phyloP scores from a whole-genome alignment of 1,140 invertebrate genomes.

The Odontomachus brunneus region DNA sequence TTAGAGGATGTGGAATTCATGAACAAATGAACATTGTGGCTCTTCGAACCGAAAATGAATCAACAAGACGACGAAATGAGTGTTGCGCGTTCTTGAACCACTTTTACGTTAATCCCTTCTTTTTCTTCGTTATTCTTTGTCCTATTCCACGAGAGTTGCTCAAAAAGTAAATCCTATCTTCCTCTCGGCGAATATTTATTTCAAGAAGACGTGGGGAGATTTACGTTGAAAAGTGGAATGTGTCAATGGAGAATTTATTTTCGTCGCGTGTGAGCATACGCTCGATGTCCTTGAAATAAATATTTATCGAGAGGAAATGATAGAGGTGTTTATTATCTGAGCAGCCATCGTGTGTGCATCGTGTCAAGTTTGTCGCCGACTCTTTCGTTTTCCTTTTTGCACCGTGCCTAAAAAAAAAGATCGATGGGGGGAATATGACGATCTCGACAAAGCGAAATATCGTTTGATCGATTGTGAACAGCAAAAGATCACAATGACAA shows the following conservation, averaged over 20 bases:
- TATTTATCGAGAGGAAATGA: neutral
- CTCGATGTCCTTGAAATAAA: neutral
- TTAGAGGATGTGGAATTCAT: neutral
- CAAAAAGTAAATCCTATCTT: neutral
- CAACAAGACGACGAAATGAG: neutral
- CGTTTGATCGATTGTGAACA: neutral
- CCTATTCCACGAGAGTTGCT: neutral
- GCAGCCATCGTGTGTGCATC: neutral
- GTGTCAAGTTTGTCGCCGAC: slow-evolving; percentile 16
- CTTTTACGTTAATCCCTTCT: neutral
- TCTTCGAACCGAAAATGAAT: neutral
- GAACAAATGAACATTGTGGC: neutral
- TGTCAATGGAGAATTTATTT: no score
- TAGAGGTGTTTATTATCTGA: slow-evolving; percentile 13
- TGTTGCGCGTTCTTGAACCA: neutral
- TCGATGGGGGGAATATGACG: neutral
- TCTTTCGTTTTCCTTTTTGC: slow-evolving; percentile 73
- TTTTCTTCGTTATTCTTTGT: neutral
- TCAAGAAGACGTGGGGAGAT: neutral
- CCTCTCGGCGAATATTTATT: neutral
- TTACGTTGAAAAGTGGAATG: neutral
- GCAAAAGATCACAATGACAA: neutral
- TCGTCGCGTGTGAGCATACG: no score
- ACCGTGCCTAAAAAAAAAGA: slow-evolving; percentile 67
- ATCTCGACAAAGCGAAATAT: slow-evolving; percentile 6